Conservation (phyloP, 2,113 vertebrate genomes). For the Platycercus adscitus region DNA sequence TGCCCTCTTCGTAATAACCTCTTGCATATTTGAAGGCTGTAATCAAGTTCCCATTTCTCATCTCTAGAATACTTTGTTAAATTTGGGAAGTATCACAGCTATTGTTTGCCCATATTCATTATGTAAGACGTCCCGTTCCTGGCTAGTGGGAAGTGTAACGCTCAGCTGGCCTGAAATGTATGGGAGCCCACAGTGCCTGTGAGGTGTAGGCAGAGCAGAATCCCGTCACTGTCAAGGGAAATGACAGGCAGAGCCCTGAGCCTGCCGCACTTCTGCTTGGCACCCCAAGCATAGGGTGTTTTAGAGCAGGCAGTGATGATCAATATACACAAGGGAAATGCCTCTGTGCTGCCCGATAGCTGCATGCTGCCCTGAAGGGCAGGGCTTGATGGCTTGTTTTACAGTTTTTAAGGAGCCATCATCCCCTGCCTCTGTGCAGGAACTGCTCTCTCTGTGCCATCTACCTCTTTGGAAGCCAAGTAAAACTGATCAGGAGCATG, state of each 20-base stretch:
- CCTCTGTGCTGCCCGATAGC: accelerated
- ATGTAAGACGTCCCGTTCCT: neutral
- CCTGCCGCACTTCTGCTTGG: neutral
- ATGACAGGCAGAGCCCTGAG: neutral
- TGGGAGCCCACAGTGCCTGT: neutral
- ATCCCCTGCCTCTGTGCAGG: accelerated
- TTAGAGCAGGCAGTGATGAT: neutral
- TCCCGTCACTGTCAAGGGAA: neutral
- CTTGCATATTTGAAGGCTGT: neutral
- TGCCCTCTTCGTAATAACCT: neutral
- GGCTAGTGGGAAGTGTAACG: neutral
- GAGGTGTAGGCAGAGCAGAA: neutral
- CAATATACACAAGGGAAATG: accelerated
- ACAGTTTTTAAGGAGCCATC: neutral
- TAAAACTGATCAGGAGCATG: neutral
- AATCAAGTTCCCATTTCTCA: neutral
- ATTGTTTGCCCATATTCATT: neutral
- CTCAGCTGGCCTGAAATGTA: accelerated
- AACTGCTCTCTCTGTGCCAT: neutral
- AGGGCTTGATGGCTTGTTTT: neutral
- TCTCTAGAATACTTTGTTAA: neutral
- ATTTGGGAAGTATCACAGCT: neutral
- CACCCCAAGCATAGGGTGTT: accelerated
- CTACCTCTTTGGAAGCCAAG: neutral
- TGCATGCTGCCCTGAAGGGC: neutral